Evolutionary conservation across 2,113 vertebrate species (phyloP).

Genomic region (Albula glossodonta): DNA sequence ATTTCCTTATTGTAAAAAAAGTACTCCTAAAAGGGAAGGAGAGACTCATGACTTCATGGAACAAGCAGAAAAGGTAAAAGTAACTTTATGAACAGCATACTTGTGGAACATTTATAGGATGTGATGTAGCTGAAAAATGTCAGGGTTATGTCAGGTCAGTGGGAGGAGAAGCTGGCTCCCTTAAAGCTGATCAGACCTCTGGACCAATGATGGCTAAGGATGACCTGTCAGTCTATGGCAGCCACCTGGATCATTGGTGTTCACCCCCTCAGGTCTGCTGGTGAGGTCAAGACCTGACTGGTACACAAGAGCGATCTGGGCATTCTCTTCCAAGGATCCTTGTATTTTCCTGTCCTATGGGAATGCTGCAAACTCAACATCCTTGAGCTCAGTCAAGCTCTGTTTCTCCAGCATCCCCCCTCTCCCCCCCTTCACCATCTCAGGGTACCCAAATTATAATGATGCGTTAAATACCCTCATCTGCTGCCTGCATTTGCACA

Average conservation of each 20-base stretch:
- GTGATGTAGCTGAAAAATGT: too few species aligned
- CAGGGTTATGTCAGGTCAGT: too few species aligned
- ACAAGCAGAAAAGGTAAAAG: too few species aligned
- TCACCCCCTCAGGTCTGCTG: background rate
- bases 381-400: slow-evolving; percentile 2
- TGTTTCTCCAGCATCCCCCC: background rate
- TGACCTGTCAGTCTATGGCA: background rate
- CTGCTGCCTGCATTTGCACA: slow-evolving; percentile 44
- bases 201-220: background rate
- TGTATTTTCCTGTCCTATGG: background rate
- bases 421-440: background rate
- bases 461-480: slow-evolving; percentile 58
- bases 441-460: slow-evolving; percentile 39
- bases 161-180: background rate
- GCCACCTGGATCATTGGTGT: too few species aligned
- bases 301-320: background rate
- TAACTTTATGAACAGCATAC: too few species aligned
- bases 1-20: too few species aligned
- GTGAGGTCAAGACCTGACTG: background rate
- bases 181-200: background rate
- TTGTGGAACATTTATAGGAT: too few species aligned
- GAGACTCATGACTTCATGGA: too few species aligned
- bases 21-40: too few species aligned
- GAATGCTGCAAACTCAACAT: background rate
- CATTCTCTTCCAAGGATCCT: background rate